Conservation (phyloP, 2,797 vertebrate species). For the Muscicapa striata region DNA sequence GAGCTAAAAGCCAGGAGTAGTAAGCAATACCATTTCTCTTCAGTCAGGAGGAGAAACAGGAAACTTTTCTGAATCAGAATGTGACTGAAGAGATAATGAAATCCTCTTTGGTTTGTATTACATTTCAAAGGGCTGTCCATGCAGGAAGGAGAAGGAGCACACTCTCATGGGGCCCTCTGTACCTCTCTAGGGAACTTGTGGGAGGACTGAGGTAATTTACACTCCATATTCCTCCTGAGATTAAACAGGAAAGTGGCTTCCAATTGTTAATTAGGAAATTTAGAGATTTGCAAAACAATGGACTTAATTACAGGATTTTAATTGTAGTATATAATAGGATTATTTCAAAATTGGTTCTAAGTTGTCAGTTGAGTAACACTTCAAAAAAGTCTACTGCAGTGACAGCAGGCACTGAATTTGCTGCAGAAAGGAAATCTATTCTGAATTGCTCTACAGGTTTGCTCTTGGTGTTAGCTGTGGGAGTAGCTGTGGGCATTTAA, state of each 20-base stretch:
- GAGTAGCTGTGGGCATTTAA: constrained; percentile 12
- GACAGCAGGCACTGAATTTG: not conserved
- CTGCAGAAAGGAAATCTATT: not conserved
- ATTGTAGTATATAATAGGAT: not conserved
- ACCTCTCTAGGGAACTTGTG: not conserved
- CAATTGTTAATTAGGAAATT: constrained; percentile 14
- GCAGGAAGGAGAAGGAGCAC: not conserved
- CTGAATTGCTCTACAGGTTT: not conserved
- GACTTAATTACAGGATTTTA: not conserved
- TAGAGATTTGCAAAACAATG: not conserved
- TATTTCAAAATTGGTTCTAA: not conserved
- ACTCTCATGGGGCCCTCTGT: not conserved
- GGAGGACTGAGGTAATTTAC: not conserved
- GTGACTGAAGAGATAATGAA: not conserved
- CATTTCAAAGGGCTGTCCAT: not conserved
- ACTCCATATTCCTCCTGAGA: constrained; percentile 1
- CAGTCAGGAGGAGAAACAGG: not conserved
- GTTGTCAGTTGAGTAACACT: constrained; percentile 15
- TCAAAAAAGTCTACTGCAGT: not conserved
- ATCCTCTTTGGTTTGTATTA: not conserved
- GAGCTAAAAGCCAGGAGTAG: not conserved
- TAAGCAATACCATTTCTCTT: constrained; percentile 37
- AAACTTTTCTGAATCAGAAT: not conserved
- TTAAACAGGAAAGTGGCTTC: constrained; percentile 17
- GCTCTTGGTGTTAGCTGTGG: not conserved